A percentile compares a stretch with the other conserved stretches of the same genome.
Conservation (phyloP, 2,888 invertebrate species). For the Mythimna ferrago region DNA sequence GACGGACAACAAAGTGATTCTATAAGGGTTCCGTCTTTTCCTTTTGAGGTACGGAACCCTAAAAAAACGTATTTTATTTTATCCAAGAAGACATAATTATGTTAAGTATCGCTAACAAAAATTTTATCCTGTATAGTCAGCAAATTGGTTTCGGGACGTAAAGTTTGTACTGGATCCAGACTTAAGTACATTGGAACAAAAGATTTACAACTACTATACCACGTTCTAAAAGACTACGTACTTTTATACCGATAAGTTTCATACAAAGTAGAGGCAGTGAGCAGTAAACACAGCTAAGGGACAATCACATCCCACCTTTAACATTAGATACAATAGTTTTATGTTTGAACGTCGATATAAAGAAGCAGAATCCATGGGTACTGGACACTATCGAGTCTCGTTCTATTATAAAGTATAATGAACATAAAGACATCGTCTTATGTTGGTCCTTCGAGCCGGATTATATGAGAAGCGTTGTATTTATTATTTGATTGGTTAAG, state of each 20-base stretch:
- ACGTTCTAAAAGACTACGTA: background rate
- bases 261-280: constrained; percentile 9
- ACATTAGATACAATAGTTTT: constrained; percentile 9
- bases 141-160: background rate
- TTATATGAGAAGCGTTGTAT: background rate
- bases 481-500: background rate
- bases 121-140: no score
- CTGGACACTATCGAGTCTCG: constrained; percentile 5
- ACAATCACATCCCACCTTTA: constrained; percentile 6
- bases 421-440: constrained; percentile 22
- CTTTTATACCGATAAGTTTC: constrained; percentile 14
- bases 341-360: constrained; percentile 9
- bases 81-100: background rate
- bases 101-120: background rate
- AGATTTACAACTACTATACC: background rate
- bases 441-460: constrained; percentile 5
- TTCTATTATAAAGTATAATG: constrained; percentile 15
- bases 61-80: background rate
- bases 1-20: no score
- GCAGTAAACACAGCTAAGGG: constrained; percentile 15
- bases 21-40: no score
- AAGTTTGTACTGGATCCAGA: no score
- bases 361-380: background rate
- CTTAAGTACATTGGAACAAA: background rate
- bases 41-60: no score